Evolutionary conservation across 30 jellyfish, hydroid and myxozoan genomes (phyloP), one percentile per base, ranked within the genome.

Genomic region (Aurelia coerulea): DNA sequence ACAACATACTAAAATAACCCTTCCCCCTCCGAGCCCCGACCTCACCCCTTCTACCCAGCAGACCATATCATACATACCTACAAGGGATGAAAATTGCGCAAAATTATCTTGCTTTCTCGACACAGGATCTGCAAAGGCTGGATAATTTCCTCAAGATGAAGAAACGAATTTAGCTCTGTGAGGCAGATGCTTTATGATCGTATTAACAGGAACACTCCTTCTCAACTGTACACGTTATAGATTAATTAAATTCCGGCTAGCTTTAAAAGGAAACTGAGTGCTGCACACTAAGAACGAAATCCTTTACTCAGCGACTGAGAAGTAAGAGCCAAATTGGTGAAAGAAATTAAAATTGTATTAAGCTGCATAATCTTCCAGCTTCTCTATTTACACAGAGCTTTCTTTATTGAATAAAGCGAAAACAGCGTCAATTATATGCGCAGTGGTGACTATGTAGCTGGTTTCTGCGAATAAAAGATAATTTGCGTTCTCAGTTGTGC

Each of bases 391-490:
- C 75, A 37, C 29, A 77, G 49, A 76, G 87, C 67, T 37, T 62
- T 65, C 23, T 18, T 62, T 62, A 19, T 62, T 77, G 87, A 77
- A 64, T 37, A 17, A 23, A 34, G 29, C 41, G 56, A 39, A 62
- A 62, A 62, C 78, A 77, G 33, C 39, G 18, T 77, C 62, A 75
- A 58, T 77, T 76, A 62, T 62, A 62, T 32, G 42, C 64, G 78
- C 74, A 15, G 68, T 67, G 35, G 6, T 7, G 76, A 77, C 35
- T 77, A 77, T 60, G 68, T 29, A 18, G 67, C 78, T 39, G 29
- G 70, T 75, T 75, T 62, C 86, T 76, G 78, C 87, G 65, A 77
- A 77, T 63, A 76, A 77, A 75, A 46, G 56, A 62, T 77, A 64
- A 77, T 59, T 77, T 59, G 65, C 41, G 67, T 9, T 46, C 66